Evolutionary conservation across 2,888 invertebrate species (phyloP), one percentile per base, ranked within the genome.

Genomic region (Trissolcus brochymenae): DNA sequence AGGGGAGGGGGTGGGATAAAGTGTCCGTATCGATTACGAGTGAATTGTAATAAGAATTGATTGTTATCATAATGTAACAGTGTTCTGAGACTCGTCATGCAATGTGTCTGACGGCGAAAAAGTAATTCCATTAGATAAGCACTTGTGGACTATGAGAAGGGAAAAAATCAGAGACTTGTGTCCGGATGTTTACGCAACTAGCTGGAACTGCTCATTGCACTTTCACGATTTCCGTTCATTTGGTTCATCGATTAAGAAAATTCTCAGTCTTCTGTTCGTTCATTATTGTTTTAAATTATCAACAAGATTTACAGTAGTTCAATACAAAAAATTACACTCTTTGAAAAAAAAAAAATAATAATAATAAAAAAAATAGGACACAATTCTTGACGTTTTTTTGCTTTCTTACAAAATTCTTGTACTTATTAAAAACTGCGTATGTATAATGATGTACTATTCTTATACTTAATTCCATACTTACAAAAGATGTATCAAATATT

Each of bases 101-200:
- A 53, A 71, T 61, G 61, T 66, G 66, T 68, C 49, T 35, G 57
- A 53, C 16, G 9, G 16, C 17, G 50, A 54, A 59, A 50, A 59
- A 65, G 25, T 57, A 56, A 64, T 41, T 59, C 57, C 64, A 65
- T 71, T 67, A 73, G 35, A 64, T 57, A 64, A 64, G 50, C 56
- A 67, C n/a, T 60, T 55, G 61, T 50, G 60, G 6, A 64, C 64
- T 55, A 65, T 59, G 50, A 75, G 57, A 51, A 51, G 49, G 55
- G 29, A 61, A 66, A 71, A 74, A 79, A 76, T 67, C 49, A 54
- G 65, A 54, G 65, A 62, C 57, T 72, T 71, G 74, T 74, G 78
- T 70, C 79, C 79, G 73, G 67, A 79, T 70, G 70, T 76, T 79
- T 76, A 61, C 51, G 76, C 65, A 79, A 79, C 50, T 13, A 16